Evolutionary conservation across 92 coral and sea anemone genomes (phyloP).

Genomic region (Phymanthus crucifer): DNA sequence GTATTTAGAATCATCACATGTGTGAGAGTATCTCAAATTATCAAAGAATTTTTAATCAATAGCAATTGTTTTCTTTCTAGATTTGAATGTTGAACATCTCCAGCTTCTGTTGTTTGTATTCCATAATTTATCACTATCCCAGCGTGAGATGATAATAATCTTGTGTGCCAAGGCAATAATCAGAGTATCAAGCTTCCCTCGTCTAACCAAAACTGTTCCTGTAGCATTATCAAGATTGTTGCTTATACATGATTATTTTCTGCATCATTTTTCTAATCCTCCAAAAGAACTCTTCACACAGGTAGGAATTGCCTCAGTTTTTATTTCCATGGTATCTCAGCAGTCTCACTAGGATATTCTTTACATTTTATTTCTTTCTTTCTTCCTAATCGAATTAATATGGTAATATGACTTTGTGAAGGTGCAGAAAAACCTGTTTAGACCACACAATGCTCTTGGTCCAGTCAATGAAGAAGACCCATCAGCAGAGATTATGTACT

Average conservation of each 20-base stretch:
- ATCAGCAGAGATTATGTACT: slow-evolving; percentile 36
- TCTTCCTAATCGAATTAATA: too few relatives aligned
- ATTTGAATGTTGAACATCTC: slow-evolving; percentile 94
- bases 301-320: slow-evolving; percentile 41
- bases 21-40: too few relatives aligned
- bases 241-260: slow-evolving; percentile 78
- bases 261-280: slow-evolving; percentile 80
- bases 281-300: slow-evolving; percentile 87
- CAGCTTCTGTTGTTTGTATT: slow-evolving; percentile 89
- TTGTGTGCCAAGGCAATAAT: slow-evolving; percentile 69
- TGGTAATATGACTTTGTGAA: not conserved
- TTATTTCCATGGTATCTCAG: not conserved
- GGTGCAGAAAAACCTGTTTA: slow-evolving; percentile 83
- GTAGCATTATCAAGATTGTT: slow-evolving; percentile 59
- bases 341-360: too few relatives aligned
- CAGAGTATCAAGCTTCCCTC: slow-evolving; percentile 51
- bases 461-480: slow-evolving; percentile 28
- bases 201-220: slow-evolving; percentile 53
- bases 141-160: slow-evolving; percentile 61
- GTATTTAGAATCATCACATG: too few relatives aligned
- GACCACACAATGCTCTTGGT: slow-evolving; percentile 28
- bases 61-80: slow-evolving; percentile 30
- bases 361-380: too few relatives aligned
- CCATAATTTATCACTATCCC: slow-evolving; percentile 76
- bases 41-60: too few relatives aligned